Base-by-base conservation (phyloP, 2,113 vertebrate genomes). In the Gymnarchus niloticus region DNA sequence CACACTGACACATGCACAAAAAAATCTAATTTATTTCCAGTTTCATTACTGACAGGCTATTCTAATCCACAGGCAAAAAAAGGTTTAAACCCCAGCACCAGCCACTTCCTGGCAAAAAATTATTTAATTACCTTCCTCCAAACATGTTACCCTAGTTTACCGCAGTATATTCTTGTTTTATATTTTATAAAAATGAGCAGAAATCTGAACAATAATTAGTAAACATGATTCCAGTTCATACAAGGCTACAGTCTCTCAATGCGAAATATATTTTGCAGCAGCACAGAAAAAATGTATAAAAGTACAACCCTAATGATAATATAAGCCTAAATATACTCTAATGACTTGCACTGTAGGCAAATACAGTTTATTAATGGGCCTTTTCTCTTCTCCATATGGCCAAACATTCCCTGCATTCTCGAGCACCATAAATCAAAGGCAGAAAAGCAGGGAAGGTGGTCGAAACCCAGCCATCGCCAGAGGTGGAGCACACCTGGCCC, bases 361-460 rank as follows among this genome's bases (percentile, higher is more conserved):
- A 84, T 54, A 49, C 21, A 8, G 25, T 84, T 77, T 84, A 87
- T 84, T 87, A 84, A 84, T 87, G 52, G 17, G 21, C 54, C 57
- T 61, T 81, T 87, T 54, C 73, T 69, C 57, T 65, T 84, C 17
- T 57, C 83, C 86, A 84, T 81, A 87, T 85, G 86, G 73, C 73
- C 77, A 52, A 84, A 77, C 83, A 44, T 51, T 85, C 77, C 83
- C 83, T 46, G 81, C 54, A 54, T 81, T 78, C 86, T 87, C 86
- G 52, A 81, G 59, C 80, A 83, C 77, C 80, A 84, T 87, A 87
- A 84, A 84, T 84, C 69, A 87, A 65, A 87, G 73, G 41, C 6
- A 7, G 25, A 61, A 85, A 54, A 73, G 83, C 83, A 51, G 51
- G 52, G 84, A 81, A 52, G 23, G 37, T 9, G 52, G 23, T 83